Evolutionary conservation across 2,797 vertebrate species (phyloP).

Genomic region (Dendrocincla tyrannina): DNA sequence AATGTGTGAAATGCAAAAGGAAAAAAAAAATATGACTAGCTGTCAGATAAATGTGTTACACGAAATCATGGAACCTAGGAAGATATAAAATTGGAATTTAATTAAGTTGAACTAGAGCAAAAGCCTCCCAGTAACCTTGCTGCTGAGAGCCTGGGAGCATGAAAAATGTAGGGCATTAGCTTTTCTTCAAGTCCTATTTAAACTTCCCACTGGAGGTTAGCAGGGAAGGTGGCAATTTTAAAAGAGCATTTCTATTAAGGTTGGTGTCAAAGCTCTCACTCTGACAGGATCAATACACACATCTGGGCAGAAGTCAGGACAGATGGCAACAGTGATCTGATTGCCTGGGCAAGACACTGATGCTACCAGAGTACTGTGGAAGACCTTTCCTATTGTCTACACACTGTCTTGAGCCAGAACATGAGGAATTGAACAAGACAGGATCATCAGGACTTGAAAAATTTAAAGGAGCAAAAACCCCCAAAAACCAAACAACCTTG

Average conservation of each 20-base stretch:
- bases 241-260: neutral
- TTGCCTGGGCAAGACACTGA: neutral
- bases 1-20: neutral
- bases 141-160: neutral
- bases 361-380: neutral
- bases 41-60: neutral
- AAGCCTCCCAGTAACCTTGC: slow-evolving; percentile 11
- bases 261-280: neutral
- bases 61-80: neutral
- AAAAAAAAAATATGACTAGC: neutral
- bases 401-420: neutral
- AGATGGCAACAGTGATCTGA: neutral
- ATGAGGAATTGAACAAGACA: neutral
- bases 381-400: neutral
- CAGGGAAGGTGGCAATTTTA: neutral
- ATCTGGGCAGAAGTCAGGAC: neutral
- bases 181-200: neutral
- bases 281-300: neutral
- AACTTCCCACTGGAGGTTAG: neutral
- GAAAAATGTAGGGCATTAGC: neutral
- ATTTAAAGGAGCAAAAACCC: neutral
- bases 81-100: slow-evolving; percentile 37
- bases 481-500: neutral
- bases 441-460: neutral
- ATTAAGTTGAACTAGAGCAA: slow-evolving; percentile 45